phyloP scores from a whole-genome alignment of 2,797 vertebrate genomes.

The Sternarchorhynchus goeldii region DNA sequence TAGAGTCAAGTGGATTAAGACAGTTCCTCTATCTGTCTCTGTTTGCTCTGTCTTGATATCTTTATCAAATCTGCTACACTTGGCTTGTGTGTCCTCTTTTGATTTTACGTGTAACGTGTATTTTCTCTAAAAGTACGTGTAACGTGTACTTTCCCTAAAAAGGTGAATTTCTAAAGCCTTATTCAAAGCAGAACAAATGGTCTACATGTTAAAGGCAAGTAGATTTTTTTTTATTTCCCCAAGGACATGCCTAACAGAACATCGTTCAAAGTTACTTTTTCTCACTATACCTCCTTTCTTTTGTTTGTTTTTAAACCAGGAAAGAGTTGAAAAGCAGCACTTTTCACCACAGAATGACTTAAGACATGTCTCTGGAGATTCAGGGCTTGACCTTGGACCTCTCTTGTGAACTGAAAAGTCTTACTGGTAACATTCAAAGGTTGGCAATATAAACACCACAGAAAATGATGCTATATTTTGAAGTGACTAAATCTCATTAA shows the following conservation, averaged over 20 bases:
- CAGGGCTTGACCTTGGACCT: background rate
- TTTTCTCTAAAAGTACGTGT: conserved; percentile 46
- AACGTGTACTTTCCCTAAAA: conserved; percentile 59
- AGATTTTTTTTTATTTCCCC: conserved; percentile 68
- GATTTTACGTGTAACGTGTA: conserved; percentile 39
- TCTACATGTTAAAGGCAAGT: conserved; percentile 70
- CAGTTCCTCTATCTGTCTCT: background rate
- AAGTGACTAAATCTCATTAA: background rate
- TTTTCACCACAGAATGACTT: conserved; percentile 15
- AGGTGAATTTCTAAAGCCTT: conserved; percentile 67
- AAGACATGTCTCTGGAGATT: conserved; percentile 19
- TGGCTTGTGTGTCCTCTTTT: conserved; percentile 36
- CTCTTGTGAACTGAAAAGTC: conserved; percentile 4
- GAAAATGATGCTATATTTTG: background rate
- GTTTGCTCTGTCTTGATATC: conserved; percentile 6
- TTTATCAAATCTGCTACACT: conserved; percentile 19
- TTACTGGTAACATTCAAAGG: conserved; percentile 12
- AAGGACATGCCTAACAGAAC: conserved; percentile 52
- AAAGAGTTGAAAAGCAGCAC: conserved; percentile 15
- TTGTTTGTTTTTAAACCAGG: background rate
- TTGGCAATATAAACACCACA: background rate
- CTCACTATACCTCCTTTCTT: conserved; percentile 22
- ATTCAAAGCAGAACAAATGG: conserved; percentile 59
- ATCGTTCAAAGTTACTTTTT: conserved; percentile 27
- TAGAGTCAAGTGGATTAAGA: conserved; percentile 42